These are phyloP conservation scores for Archips xylosteana DNA, from an alignment of 2,888 invertebrate species.

Conservation along the genomic window DNA sequence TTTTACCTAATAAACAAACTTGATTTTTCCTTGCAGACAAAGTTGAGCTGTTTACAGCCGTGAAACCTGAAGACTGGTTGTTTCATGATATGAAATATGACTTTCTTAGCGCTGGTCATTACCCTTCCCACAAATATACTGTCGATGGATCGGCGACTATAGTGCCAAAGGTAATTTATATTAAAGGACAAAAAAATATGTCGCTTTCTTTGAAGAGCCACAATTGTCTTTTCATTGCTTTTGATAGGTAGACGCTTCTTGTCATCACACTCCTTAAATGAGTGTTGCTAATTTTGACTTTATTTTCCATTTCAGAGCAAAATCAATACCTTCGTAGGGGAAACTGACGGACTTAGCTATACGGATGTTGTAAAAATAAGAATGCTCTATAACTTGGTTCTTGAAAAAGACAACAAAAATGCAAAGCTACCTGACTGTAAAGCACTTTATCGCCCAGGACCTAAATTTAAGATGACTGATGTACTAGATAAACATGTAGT, in stretches of 20 bases:
- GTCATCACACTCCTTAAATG: too few species aligned
- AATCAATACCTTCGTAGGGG: slow-evolving; percentile 34
- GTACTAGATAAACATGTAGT: not conserved
- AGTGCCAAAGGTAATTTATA: slow-evolving; percentile 52
- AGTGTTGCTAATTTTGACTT: not conserved
- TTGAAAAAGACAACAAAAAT: not conserved
- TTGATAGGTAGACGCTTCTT: too few species aligned
- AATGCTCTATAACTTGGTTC: slow-evolving; percentile 4
- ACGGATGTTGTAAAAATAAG: slow-evolving; percentile 18
- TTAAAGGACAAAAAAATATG: not conserved
- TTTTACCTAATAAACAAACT: not conserved
- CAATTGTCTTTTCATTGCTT: too few species aligned
- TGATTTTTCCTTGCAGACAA: slow-evolving; percentile 60
- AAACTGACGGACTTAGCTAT: slow-evolving; percentile 46
- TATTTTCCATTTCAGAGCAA: slow-evolving; percentile 32
- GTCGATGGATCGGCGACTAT: slow-evolving; percentile 64
- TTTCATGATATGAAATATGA: slow-evolving; percentile 67
- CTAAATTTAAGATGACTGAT: not conserved
- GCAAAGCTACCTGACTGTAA: slow-evolving; percentile 10
- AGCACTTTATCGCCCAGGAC: slow-evolving; percentile 16
- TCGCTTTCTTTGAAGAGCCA: not conserved
- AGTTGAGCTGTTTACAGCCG: slow-evolving; percentile 55
- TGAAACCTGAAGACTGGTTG: slow-evolving; percentile 63
- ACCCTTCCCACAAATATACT: slow-evolving; percentile 60
- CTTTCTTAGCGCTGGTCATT: slow-evolving; percentile 67